Conservation (phyloP, 1,140 invertebrate genomes). For the Drusus annulatus region DNA sequence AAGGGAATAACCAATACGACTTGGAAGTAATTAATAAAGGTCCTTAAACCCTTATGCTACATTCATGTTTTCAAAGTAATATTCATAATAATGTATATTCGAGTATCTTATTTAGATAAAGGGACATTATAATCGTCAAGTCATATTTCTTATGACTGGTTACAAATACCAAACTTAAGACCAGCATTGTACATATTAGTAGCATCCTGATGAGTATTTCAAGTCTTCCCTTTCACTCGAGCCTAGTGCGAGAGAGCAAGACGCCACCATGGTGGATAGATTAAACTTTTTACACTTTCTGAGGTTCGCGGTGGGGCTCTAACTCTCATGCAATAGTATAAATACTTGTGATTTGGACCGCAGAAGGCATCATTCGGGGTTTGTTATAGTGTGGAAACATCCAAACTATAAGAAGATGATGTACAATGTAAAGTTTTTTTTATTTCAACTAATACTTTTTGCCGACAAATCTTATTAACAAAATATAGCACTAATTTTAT, state of each 20-base stretch:
- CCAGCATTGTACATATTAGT: not conserved
- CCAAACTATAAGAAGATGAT: conserved; percentile 13
- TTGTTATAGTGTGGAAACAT: not conserved
- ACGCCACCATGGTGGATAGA: not conserved
- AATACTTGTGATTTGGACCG: conserved; percentile 26
- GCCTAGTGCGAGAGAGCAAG: not conserved
- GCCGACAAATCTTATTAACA: too few relatives aligned
- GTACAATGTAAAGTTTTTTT: conserved; percentile 11
- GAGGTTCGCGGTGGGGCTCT: conserved; percentile 19
- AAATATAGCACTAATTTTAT: too few relatives aligned
- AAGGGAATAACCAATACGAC: too few relatives aligned
- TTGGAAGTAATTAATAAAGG: too few relatives aligned
- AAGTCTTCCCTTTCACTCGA: conserved; percentile 26
- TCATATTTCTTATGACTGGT: too few relatives aligned
- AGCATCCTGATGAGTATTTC: conserved; percentile 20
- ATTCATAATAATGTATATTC: too few relatives aligned
- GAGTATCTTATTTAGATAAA: too few relatives aligned
- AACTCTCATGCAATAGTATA: conserved; percentile 18
- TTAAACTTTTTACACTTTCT: conserved; percentile 12
- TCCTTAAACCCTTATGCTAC: too few relatives aligned
- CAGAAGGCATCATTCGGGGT: conserved; percentile 24
- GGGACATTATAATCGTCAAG: too few relatives aligned
- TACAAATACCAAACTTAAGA: too few relatives aligned
- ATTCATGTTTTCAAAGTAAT: too few relatives aligned
- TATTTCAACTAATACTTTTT: not conserved